Evolutionary conservation across 2,888 invertebrate species (phyloP).

Genomic region (Eretmocerus hayati): DNA sequence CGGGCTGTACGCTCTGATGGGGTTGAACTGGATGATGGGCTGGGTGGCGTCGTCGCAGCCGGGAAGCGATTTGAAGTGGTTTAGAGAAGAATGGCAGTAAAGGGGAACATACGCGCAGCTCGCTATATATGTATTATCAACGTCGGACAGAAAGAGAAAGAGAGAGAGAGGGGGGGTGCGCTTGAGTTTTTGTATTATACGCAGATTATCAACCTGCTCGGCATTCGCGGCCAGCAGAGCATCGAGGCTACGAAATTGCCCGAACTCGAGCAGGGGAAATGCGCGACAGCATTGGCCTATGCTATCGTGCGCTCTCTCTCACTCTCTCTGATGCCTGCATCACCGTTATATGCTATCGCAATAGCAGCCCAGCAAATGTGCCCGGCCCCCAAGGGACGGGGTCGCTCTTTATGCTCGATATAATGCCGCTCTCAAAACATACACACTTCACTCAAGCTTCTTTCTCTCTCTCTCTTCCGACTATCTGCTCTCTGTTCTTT

Average conservation of each 20-base stretch:
- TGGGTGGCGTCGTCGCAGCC: neutral
- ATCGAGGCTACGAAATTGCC: slow-evolving; percentile 24
- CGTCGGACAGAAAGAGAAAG: slow-evolving; percentile 11
- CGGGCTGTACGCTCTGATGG: slow-evolving; percentile 26
- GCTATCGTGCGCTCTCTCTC: slow-evolving; percentile 21
- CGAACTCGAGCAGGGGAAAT: slow-evolving; percentile 25
- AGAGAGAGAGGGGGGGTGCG: slow-evolving; percentile 17
- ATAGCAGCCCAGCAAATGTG: slow-evolving; percentile 32
- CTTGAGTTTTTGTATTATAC: slow-evolving; percentile 43
- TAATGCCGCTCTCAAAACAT: slow-evolving; percentile 48
- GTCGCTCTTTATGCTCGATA: slow-evolving; percentile 48
- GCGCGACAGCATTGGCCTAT: slow-evolving; percentile 24
- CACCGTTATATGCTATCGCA: too few species aligned
- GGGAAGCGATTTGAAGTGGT: slow-evolving; percentile 35
- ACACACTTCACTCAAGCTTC: slow-evolving; percentile 36
- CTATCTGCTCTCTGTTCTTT: neutral
- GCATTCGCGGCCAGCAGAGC: slow-evolving; percentile 23
- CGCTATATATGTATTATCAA: too few species aligned
- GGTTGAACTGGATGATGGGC: slow-evolving; percentile 19
- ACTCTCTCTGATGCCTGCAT: too few species aligned
- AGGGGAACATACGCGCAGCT: too few species aligned
- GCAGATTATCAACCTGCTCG: slow-evolving; percentile 46
- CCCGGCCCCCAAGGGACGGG: slow-evolving; percentile 39
- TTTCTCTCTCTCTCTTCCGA: slow-evolving; percentile 5
- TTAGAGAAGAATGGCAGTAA: slow-evolving; percentile 34